A percentile compares a stretch with the other conserved stretches of the same genome.
Conservation (phyloP, 2,113 vertebrate species). For the Hyperopisus bebe region DNA sequence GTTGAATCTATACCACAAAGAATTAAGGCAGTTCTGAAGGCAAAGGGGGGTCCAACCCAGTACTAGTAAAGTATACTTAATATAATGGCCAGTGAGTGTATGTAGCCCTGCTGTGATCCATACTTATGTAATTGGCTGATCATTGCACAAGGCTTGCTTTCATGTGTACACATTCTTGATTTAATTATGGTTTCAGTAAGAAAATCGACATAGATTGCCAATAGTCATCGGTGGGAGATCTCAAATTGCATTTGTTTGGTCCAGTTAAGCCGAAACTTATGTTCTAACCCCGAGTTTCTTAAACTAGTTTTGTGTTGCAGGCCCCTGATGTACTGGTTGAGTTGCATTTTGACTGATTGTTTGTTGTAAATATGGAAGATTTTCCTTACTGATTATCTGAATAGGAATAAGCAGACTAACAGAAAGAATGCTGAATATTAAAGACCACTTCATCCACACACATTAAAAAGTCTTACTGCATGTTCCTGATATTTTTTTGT, state of each 20-base stretch:
- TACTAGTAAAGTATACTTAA: too few relatives aligned
- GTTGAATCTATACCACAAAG: too few relatives aligned
- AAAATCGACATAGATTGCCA: not conserved
- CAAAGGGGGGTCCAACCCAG: too few relatives aligned
- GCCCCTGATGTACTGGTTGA: not conserved
- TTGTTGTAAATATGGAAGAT: not conserved
- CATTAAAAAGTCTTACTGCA: not conserved
- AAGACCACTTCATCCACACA: not conserved
- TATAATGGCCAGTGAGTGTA: too few relatives aligned
- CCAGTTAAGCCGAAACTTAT: not conserved
- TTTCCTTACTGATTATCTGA: not conserved
- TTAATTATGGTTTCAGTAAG: not conserved
- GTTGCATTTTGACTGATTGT: not conserved
- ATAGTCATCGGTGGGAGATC: not conserved
- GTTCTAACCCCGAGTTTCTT: not conserved
- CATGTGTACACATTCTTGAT: not conserved
- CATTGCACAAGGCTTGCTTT: too few relatives aligned
- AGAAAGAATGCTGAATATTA: not conserved
- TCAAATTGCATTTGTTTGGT: too few relatives aligned
- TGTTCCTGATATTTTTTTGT: not conserved
- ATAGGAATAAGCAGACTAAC: not conserved
- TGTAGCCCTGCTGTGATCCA: too few relatives aligned
- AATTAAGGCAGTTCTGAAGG: too few relatives aligned
- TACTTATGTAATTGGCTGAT: too few relatives aligned
- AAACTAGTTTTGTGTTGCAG: not conserved